Evolutionary conservation across 2,113 vertebrate genomes (phyloP), one percentile per base, ranked within the genome.

Genomic region (Gallinago media): DNA sequence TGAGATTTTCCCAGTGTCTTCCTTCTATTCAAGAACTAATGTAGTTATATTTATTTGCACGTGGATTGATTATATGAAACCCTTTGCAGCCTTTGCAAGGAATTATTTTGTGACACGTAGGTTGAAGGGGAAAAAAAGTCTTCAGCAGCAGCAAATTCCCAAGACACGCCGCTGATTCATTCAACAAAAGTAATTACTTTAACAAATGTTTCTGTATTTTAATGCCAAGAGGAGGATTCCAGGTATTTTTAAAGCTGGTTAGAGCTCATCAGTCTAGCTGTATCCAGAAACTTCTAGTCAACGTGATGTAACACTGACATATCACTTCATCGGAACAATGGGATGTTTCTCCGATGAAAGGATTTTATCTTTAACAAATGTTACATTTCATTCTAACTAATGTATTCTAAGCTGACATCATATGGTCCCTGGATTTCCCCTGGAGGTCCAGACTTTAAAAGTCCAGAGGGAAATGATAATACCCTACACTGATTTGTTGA

Each of bases 131-230:
- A 7, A 36, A 49, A 54, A 68, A 36, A 46, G 54, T 59, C 50
- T 50, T 38, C 62, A 74, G 67, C 81, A 95, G 68, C 76, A 94
- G 80, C 77, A 88, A 91, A 96, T 96, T 96, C 93, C 96, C 92
- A 73, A 86, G 93, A 62, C 27, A 84, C 16, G 0, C 32, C 61
- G 44, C 73, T 56, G 61, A 94, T 71, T 89, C 63, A 47, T 56
- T 95, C 77, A 91, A 62, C 81, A 88, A 58, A 96, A 96, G 70
- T 85, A 96, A 97, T 95, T 88, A 85, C 95, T 96, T 94, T n/a
- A 96, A 84, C 92, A 97, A 96, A 97, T 79, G 89, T 92, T 94
- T 92, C 76, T 90, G 88, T 38, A 38, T 96, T 95, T 89, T 68
- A 92, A 94, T 65, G 80, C n/a, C 76, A 87, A 55, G 73, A 88